Conservation (phyloP, 2,888 invertebrate genomes). For the Elegia similella region DNA sequence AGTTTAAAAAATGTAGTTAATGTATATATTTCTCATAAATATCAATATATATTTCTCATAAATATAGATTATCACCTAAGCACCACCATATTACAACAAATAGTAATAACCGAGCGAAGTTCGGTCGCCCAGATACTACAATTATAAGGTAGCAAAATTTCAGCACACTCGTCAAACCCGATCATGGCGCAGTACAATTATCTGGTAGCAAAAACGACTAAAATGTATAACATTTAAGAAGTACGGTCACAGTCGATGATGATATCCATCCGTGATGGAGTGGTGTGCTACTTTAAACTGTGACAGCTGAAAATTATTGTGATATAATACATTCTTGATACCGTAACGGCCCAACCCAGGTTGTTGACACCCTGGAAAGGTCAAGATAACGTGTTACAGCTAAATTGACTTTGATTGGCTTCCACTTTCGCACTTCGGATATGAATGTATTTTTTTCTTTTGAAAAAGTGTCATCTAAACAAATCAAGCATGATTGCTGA, state of each 20-base stretch:
- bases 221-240: constrained; percentile 10
- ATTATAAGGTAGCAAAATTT: not conserved
- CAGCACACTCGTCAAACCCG: not conserved
- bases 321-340: constrained; percentile 39
- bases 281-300: constrained; percentile 40
- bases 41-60: too few relatives aligned
- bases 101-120: too few relatives aligned
- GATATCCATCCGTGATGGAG: constrained; percentile 20
- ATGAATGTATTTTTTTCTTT: not conserved
- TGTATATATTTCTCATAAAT: too few relatives aligned
- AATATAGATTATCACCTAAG: too few relatives aligned
- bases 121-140: too few relatives aligned
- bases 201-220: not conserved
- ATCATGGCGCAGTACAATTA: not conserved
- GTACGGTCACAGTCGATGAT: constrained; percentile 11
- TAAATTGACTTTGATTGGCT: constrained; percentile 36
- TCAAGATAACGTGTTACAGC: constrained; percentile 47
- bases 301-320: constrained; percentile 33
- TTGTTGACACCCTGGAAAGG: constrained; percentile 62
- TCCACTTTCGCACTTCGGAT: constrained; percentile 41
- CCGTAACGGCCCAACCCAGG: constrained; percentile 42
- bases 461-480: too few relatives aligned
- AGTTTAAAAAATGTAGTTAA: too few relatives aligned
- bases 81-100: too few relatives aligned
- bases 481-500: too few relatives aligned